Conservation (phyloP, 2,797 vertebrate species). For the Cynopterus sphinx region DNA sequence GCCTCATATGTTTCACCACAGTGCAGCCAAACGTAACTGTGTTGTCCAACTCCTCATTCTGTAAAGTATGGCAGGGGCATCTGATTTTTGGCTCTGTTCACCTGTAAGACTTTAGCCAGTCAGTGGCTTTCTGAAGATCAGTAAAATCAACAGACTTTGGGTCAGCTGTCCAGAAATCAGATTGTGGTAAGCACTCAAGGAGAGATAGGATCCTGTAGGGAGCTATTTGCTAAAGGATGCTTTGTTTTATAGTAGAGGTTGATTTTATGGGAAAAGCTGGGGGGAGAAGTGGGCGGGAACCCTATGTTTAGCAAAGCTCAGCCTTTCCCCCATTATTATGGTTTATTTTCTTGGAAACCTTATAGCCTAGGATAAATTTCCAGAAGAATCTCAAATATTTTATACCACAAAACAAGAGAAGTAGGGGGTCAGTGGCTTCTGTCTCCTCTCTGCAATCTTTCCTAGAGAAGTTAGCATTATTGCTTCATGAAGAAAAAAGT, state of each 20-base stretch:
- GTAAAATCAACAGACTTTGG: slow-evolving; percentile 72
- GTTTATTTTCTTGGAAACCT: slow-evolving; percentile 48
- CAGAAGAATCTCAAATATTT: slow-evolving; percentile 6
- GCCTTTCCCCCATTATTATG: not conserved
- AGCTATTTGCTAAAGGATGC: slow-evolving; percentile 58
- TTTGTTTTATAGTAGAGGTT: slow-evolving; percentile 58
- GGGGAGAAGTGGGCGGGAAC: slow-evolving; percentile 5
- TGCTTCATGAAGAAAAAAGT: slow-evolving; percentile 34
- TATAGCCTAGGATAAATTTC: slow-evolving; percentile 50
- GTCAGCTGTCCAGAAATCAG: slow-evolving; percentile 76
- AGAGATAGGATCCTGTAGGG: slow-evolving; percentile 51
- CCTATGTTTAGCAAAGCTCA: not conserved
- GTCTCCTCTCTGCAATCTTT: not conserved
- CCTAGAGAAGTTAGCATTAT: slow-evolving; percentile 42
- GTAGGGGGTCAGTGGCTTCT: slow-evolving; percentile 11
- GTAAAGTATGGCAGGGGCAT: slow-evolving; percentile 73
- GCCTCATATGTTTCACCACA: slow-evolving; percentile 64
- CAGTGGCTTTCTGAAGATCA: slow-evolving; percentile 70
- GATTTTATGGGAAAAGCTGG: slow-evolving; percentile 55
- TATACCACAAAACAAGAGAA: slow-evolving; percentile 20
- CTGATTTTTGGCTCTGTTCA: slow-evolving; percentile 68
- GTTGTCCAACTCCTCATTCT: slow-evolving; percentile 73
- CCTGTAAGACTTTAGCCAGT: slow-evolving; percentile 64
- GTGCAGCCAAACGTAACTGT: slow-evolving; percentile 62
- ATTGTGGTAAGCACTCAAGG: slow-evolving; percentile 75